Base-by-base conservation (phyloP, 2,113 vertebrate genomes). In the Hippocampus barbouri region DNA sequence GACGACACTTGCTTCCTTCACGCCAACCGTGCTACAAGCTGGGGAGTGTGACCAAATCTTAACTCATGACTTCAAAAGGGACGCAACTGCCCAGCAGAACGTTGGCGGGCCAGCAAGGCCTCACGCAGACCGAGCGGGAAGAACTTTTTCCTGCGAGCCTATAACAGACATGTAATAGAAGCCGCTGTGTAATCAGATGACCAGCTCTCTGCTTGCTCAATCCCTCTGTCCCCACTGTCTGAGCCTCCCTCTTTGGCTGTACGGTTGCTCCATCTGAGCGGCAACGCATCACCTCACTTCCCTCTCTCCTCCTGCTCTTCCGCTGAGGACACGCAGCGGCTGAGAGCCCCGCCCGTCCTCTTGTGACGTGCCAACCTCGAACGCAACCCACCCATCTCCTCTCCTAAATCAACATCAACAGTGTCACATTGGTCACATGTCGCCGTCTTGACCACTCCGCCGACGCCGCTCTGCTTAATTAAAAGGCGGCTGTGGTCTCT, bases 151-250 rank as follows among this genome's bases (percentile, higher is more conserved):
- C 91, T 91, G 89, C 74, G 87, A 87, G 88, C 86, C 89, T 90
- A 80, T 86, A 85, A 86, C 82, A 83, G 88, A 81, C 85, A 72
- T 92, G 93, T 93, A 92, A 93, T 91, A 93, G 90, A 93, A 93
- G 89, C 90, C 81, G 83, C 87, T 89, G 90, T 93, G 92, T 93
- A 93, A 92, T 93, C 92, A 93, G 93, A 92, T 93, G 92, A 92
- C 90, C 90, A 86, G 86, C 87, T 91, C 89, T 85, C 75, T 81
- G 80, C 81, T 81, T 68, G 81, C 82, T 82, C 40, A 76, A 78
- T 77, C 79, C 81, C 84, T 72, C 79, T 76, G 84, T 86, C 78
- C 81, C 78, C 78, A 72, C 80, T 84, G 78, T 85, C 83, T 84
- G 83, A 85, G 82, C 81, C 83, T 71, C 72, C 27, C 71, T 67